These are phyloP conservation scores for Aviceda subcristata DNA, from an alignment of 2,113 vertebrate species.

Conservation along the genomic window DNA sequence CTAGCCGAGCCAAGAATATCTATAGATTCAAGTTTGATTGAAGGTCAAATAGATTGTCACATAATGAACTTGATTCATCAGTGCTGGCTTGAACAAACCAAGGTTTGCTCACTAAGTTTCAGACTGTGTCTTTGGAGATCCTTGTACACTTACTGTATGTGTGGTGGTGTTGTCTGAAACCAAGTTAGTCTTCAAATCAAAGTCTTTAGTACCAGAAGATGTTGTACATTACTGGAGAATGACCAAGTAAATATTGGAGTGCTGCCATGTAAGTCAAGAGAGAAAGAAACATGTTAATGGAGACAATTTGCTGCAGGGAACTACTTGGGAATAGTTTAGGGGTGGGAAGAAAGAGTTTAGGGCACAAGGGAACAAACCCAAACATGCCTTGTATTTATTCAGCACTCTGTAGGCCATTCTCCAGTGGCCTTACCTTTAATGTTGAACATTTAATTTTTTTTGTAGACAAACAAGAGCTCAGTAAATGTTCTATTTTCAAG, in stretches of 20 bases:
- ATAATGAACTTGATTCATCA: background rate
- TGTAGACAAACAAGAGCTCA: slow-evolving; percentile 13
- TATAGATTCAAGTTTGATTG: background rate
- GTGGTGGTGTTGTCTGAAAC: background rate
- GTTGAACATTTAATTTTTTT: background rate
- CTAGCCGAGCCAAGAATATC: slow-evolving; percentile 9
- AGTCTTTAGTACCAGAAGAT: background rate
- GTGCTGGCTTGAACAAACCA: background rate
- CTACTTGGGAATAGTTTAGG: background rate
- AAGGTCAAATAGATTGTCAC: background rate
- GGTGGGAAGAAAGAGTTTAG: slow-evolving; percentile 17
- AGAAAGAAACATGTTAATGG: background rate
- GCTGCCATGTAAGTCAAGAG: background rate
- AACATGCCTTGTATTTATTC: background rate
- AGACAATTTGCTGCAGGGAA: slow-evolving; percentile 22
- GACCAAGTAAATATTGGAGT: slow-evolving; percentile 33
- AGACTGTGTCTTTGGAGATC: background rate
- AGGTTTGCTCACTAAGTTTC: background rate
- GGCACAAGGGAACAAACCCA: slow-evolving; percentile 1
- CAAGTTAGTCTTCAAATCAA: background rate
- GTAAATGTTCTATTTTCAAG: slow-evolving; percentile 9
- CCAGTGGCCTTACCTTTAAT: slow-evolving; percentile 13
- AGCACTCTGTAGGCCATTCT: background rate
- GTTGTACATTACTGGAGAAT: slow-evolving; percentile 6
- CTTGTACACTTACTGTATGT: background rate